A percentile compares a stretch with the other conserved stretches of the same genome.
Conservation (phyloP, 2,113 vertebrate genomes). For the Nycticorax nycticorax region DNA sequence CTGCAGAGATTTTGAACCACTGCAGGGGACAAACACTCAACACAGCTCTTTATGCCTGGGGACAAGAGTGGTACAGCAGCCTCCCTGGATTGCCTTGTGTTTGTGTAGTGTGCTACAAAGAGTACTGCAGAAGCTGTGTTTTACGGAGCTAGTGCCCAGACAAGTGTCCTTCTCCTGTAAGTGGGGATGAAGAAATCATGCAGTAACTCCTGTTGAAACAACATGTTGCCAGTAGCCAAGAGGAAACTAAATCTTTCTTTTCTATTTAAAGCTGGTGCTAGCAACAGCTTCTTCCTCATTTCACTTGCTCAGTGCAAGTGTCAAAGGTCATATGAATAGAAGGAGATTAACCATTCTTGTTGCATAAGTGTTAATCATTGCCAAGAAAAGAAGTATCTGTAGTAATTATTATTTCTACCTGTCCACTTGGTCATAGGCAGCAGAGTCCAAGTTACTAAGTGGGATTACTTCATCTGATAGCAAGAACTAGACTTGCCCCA, state of each 20-base stretch:
- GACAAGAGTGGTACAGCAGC: neutral
- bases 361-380: neutral
- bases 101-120: neutral
- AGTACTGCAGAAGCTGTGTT: neutral
- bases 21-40: neutral
- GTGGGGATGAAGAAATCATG: neutral
- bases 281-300: neutral
- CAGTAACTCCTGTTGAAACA: neutral
- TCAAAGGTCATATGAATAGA: neutral
- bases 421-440: neutral
- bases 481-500: neutral
- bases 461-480: neutral
- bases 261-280: neutral
- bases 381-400: neutral
- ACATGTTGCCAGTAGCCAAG: neutral
- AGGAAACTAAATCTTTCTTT: neutral
- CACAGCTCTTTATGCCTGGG: neutral
- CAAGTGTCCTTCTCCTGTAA: neutral
- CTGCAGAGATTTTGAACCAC: neutral
- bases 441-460: neutral
- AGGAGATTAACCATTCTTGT: neutral
- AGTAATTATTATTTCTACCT: neutral
- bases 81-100: neutral
- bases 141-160: neutral
- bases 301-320: neutral